Evolutionary conservation across 2,888 invertebrate species (phyloP), one percentile per base, ranked within the genome.

Genomic region (Drosophila ustulata): DNA sequence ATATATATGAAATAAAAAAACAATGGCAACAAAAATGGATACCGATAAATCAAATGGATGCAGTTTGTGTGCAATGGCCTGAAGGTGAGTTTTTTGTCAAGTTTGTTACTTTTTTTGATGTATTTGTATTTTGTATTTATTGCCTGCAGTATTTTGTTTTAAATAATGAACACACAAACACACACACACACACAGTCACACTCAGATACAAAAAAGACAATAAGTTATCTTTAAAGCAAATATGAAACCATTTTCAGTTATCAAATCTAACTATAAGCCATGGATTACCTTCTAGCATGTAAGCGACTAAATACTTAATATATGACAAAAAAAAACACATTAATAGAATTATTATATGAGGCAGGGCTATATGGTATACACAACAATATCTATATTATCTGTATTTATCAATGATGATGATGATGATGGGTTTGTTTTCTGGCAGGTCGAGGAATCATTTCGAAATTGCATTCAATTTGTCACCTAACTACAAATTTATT

Each of bases 11-110:
- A 1, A 18, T 1, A 57, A 46, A 53, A 50, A 63, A 45, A 65
- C 13, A 47, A 62, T 5, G n/a, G 2, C 11, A 37, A 11, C n/a
- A 41, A 37, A 52, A 23, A 47, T 52, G 18, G 37, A 57, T 50
- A 68, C 69, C 46, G 55, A 71, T 66, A 70, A 86, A 86, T 86
- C 78, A 46, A 52, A 25, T 43, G 47, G n/a, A 55, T 68, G 61
- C 96, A 95, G 97, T 97, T 93, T 96, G 96, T 94, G 96, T 97
- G 92, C 97, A 97, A 93, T 97, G 97, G 97, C 96, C 97, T 88
- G 96, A 97, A 94, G 96, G 96, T 96, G 94, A 95, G 83, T 71
- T 95, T 93, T 81, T 82, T 73, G 71, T 77, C 69, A 68, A 65
- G 69, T 55, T 51, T 51, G 56, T 53, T 66, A 30, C 37, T 41